phyloP scores from a whole-genome alignment of 1,140 invertebrate genomes.

The Thaumetopoea pityocampa region DNA sequence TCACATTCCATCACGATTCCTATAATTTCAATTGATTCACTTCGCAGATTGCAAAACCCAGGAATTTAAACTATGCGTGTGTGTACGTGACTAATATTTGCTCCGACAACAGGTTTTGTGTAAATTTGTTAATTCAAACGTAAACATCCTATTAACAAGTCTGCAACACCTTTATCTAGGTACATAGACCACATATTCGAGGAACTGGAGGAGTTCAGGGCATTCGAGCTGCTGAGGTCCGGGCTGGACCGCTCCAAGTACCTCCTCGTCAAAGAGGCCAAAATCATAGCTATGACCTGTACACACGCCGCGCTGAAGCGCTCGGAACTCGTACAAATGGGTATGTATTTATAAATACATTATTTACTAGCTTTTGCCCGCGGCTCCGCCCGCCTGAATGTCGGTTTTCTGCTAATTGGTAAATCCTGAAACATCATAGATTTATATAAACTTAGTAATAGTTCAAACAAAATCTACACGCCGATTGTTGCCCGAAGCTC shows the following conservation, averaged over 20 bases:
- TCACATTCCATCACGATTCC: no score
- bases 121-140: no score
- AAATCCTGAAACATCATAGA: neutral
- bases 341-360: constrained; percentile 53
- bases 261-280: constrained; percentile 98
- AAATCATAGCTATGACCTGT: constrained; percentile 99
- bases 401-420: neutral
- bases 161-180: constrained; percentile 52
- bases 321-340: constrained; percentile 96
- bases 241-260: constrained; percentile 97
- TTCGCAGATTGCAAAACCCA: no score
- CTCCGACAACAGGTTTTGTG: no score
- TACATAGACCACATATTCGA: constrained; percentile 98
- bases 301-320: constrained; percentile 99
- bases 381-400: no score
- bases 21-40: no score
- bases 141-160: no score
- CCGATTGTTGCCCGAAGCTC: no score
- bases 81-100: no score
- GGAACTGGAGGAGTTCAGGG: constrained; percentile 97
- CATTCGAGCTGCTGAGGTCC: constrained; percentile 96
- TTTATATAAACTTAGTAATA: no score
- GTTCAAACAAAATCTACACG: no score
- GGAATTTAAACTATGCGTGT: no score
- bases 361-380: neutral